A percentile compares a stretch with the other conserved stretches of the same genome.
Evolutionary conservation across 2,797 vertebrate genomes (phyloP).

Genomic region (Atherinosoma microstoma): DNA sequence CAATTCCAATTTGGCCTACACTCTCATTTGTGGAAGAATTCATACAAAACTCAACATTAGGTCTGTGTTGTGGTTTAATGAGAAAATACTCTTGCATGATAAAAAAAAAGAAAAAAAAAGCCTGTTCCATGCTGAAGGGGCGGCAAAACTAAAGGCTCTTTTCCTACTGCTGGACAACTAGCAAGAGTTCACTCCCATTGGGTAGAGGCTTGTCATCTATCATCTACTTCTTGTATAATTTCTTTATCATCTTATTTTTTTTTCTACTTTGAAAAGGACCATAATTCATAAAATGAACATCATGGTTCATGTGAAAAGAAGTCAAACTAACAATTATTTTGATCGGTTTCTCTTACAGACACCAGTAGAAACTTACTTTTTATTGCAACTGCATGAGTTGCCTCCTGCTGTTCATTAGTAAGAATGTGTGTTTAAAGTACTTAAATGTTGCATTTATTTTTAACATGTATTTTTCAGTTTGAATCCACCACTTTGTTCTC

Average conservation of each 20-base stretch:
- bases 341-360: not conserved
- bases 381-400: not conserved
- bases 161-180: too few species aligned
- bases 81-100: not conserved
- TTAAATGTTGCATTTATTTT: not conserved
- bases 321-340: not conserved
- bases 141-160: too few species aligned
- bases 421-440: not conserved
- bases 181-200: too few species aligned
- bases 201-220: not conserved
- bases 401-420: not conserved
- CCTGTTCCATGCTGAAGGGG: too few species aligned
- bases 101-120: too few species aligned
- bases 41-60: not conserved
- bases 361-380: not conserved
- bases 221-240: not conserved
- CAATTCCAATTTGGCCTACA: not conserved
- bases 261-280: not conserved
- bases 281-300: not conserved
- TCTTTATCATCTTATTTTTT: not conserved
- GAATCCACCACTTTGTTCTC: not conserved
- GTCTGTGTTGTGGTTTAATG: not conserved
- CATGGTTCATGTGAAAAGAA: not conserved
- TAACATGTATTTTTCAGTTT: too few species aligned
- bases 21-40: not conserved